Conservation (phyloP, 2,113 vertebrate species). For the Malurus alboscapulatus region DNA sequence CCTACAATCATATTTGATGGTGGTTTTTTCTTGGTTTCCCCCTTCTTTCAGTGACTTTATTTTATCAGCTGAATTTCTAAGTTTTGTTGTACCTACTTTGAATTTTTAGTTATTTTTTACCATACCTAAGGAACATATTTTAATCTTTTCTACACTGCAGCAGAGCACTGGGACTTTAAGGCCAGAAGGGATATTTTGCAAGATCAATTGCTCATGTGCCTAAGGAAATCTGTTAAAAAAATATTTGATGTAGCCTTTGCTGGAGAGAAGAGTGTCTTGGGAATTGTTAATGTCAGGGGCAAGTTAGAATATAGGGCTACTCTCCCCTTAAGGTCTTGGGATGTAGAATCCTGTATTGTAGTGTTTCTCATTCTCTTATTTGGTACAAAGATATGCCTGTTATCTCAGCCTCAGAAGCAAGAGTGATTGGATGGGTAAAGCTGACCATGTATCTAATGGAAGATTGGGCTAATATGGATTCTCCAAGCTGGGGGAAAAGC, state of each 20-base stretch:
- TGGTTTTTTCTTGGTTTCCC: not conserved
- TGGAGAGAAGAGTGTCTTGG: not conserved
- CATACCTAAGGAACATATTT: not conserved
- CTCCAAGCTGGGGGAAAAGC: not conserved
- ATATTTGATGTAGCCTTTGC: slow-evolving; percentile 1
- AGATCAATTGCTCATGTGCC: not conserved
- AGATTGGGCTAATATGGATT: not conserved
- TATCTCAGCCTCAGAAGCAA: not conserved
- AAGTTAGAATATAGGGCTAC: not conserved
- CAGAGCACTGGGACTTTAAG: not conserved
- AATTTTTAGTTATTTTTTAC: not conserved
- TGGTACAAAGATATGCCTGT: not conserved
- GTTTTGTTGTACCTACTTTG: not conserved
- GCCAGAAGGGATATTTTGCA: not conserved
- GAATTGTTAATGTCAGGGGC: not conserved
- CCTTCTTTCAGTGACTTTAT: too few species aligned
- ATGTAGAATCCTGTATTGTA: not conserved
- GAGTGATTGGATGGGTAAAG: not conserved
- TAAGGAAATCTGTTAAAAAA: slow-evolving; percentile 10
- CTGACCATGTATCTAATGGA: not conserved
- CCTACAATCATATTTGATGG: not conserved
- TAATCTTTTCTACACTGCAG: not conserved
- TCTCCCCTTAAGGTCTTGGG: not conserved
- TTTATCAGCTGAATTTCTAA: not conserved
- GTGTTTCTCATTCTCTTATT: not conserved